A percentile compares a stretch with the other conserved stretches of the same genome.
phyloP scores from a whole-genome alignment of 2,888 invertebrate genomes.

The Aplocera efformata region DNA sequence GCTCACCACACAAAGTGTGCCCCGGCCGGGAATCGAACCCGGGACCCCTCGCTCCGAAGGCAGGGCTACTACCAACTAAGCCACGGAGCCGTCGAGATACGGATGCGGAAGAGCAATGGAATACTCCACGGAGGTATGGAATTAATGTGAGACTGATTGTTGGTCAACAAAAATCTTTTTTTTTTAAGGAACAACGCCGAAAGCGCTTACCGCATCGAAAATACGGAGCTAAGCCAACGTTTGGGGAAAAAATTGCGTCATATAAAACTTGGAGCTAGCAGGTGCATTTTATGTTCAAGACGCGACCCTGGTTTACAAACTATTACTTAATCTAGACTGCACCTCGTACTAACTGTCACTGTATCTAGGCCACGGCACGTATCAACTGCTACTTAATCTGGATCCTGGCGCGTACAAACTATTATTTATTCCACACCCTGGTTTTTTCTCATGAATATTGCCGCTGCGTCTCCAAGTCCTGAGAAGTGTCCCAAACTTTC shows the following conservation, averaged over 20 bases:
- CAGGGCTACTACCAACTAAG: no score
- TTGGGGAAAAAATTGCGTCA: constrained; percentile 60
- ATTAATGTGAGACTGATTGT: no score
- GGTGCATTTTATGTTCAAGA: constrained; percentile 62
- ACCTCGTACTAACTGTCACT: neutral
- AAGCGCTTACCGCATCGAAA: constrained; percentile 6
- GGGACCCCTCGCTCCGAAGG: no score
- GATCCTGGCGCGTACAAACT: neutral
- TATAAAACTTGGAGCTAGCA: constrained; percentile 62
- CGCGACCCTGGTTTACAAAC: constrained; percentile 44
- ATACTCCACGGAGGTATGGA: no score
- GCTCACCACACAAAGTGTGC: no score
- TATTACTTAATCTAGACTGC: neutral
- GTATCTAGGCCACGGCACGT: neutral
- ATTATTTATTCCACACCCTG: constrained; percentile 1
- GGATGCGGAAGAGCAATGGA: no score
- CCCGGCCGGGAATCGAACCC: no score
- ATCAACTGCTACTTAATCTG: neutral
- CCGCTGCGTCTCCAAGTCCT: constrained; percentile 24
- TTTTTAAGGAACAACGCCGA: no score
- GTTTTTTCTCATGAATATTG: constrained; percentile 42
- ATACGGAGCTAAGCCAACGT: constrained; percentile 27
- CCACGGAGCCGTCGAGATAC: no score
- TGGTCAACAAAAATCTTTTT: no score
- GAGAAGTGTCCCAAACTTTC: constrained; percentile 9